These are phyloP conservation scores for Microtus richardsoni DNA, from an alignment of 2,113 vertebrate genomes.

Conservation along the genomic window DNA sequence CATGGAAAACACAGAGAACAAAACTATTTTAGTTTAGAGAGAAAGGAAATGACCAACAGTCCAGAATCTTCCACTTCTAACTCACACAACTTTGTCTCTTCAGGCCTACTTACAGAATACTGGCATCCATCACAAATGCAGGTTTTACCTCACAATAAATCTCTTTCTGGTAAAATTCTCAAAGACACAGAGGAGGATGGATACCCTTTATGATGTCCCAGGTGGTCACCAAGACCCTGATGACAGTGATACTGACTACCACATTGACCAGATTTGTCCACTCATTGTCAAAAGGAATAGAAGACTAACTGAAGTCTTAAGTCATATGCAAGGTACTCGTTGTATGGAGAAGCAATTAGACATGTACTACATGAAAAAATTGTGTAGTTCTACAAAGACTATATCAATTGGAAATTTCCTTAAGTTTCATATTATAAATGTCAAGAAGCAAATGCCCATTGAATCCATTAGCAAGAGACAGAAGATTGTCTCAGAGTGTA, in stretches of 20 bases:
- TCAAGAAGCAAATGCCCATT: neutral
- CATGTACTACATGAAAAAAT: neutral
- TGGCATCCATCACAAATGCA: neutral
- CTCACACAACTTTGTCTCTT: neutral
- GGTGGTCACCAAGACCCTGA: neutral
- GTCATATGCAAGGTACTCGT: neutral
- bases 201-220: no score
- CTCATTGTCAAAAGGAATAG: neutral
- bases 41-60: neutral
- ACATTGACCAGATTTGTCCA: neutral
- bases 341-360: neutral
- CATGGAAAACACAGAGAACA: neutral
- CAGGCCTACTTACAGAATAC: neutral
- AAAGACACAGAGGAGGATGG: neutral
- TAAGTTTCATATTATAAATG: neutral
- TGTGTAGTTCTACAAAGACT: neutral
- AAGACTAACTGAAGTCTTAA: neutral
- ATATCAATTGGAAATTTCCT: neutral
- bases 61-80: neutral
- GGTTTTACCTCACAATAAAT: neutral
- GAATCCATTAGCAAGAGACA: neutral
- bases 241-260: no score
- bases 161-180: neutral
- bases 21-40: neutral
- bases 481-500: neutral